These are phyloP conservation scores for Tiliqua scincoides DNA, from an alignment of 2,113 vertebrate genomes.

Conservation along the genomic window DNA sequence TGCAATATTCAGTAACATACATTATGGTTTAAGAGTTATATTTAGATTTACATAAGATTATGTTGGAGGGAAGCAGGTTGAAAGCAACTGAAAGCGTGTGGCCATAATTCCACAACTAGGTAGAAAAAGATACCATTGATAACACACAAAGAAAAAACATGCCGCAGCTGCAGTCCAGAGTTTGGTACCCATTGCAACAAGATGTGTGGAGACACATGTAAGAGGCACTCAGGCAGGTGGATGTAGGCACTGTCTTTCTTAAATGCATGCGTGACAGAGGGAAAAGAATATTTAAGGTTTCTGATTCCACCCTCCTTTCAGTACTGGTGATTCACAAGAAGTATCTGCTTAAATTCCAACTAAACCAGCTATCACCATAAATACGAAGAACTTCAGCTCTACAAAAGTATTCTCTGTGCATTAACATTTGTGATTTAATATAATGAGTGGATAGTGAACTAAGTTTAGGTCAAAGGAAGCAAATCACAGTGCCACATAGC, in stretches of 20 bases:
- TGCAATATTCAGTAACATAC: rapidly evolving
- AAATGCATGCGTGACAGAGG: neutral
- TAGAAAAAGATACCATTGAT: neutral
- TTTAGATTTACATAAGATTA: too few species aligned
- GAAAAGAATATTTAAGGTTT: neutral
- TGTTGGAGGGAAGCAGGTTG: neutral
- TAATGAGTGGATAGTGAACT: neutral
- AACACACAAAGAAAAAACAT: neutral
- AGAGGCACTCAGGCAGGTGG: neutral
- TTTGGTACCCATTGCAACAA: neutral
- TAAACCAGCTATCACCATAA: neutral
- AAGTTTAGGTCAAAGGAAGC: neutral
- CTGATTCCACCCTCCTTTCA: neutral
- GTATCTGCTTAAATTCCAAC: neutral
- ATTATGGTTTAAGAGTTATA: neutral
- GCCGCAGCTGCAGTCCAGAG: neutral
- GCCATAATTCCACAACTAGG: neutral
- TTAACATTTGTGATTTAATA: neutral
- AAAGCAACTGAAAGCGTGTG: neutral
- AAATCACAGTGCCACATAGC: neutral
- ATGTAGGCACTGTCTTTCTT: neutral
- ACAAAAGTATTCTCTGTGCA: neutral
- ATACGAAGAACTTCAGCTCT: neutral
- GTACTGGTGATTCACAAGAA: neutral
- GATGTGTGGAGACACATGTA: neutral